phyloP scores from a whole-genome alignment of 1,140 invertebrate species.

The Heterodera schachtii region DNA sequence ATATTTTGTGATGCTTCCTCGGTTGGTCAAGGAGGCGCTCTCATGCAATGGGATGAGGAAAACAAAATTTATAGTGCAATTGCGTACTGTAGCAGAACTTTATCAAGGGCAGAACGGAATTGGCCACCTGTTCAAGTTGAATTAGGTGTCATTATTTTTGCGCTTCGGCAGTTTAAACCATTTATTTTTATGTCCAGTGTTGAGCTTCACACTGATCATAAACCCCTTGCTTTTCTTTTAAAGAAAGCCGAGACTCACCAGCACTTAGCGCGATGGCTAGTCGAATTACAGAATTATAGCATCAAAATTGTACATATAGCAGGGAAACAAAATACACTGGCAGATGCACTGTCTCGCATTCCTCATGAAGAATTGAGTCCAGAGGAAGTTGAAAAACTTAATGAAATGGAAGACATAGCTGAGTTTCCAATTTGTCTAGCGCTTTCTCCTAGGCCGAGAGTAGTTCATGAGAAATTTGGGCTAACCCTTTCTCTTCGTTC shows the following conservation, averaged over 20 bases:
- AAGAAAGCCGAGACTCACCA: constrained; percentile 19
- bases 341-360: constrained; percentile 25
- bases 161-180: constrained; percentile 17
- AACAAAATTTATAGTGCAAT: constrained; percentile 22
- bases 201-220: constrained; percentile 34
- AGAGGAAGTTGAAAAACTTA: background rate
- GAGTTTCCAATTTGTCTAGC: constrained; percentile 25
- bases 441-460: background rate
- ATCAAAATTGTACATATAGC: constrained; percentile 31
- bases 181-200: constrained; percentile 21
- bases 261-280: constrained; percentile 12
- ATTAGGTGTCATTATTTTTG: constrained; percentile 27
- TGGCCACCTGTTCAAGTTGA: constrained; percentile 24
- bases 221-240: constrained; percentile 19
- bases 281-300: constrained; percentile 29
- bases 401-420: constrained; percentile 30
- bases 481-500: background rate
- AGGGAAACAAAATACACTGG: constrained; percentile 14
- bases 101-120: constrained; percentile 16
- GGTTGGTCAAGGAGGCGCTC: constrained; percentile 8
- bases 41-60: constrained; percentile 22
- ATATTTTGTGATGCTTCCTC: constrained; percentile 27
- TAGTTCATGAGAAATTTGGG: constrained; percentile 3
- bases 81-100: constrained; percentile 20
- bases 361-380: constrained; percentile 15